Evolutionary conservation across 2,888 invertebrate genomes (phyloP).

Genomic region (Heteromyza rotundicornis): DNA sequence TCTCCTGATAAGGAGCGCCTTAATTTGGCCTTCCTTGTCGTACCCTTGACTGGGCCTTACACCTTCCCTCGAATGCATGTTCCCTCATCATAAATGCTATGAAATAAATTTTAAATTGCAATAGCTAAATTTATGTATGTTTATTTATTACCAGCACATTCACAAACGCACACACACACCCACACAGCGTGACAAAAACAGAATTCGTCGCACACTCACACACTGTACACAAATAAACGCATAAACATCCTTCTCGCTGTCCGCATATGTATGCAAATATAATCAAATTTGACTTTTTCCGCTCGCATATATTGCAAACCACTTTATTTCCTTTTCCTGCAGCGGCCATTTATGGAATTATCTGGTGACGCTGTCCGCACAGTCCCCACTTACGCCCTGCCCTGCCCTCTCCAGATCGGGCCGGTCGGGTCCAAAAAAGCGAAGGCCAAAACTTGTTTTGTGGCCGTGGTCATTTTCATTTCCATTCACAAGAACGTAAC

Average conservation of each 20-base stretch:
- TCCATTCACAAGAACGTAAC: slow-evolving; percentile 5
- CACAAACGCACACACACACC: slow-evolving; percentile 7
- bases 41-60: too few relatives aligned
- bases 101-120: slow-evolving; percentile 23
- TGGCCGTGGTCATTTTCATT: slow-evolving; percentile 12
- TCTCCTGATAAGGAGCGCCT: too few relatives aligned
- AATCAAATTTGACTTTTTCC: slow-evolving; percentile 15
- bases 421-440: background rate
- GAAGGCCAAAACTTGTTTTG: slow-evolving; percentile 10
- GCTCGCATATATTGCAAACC: slow-evolving; percentile 13
- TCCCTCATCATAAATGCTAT: too few relatives aligned
- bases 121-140: slow-evolving; percentile 22
- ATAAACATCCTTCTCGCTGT: background rate
- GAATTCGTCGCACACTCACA: background rate
- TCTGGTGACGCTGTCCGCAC: slow-evolving; percentile 11
- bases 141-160: slow-evolving; percentile 20
- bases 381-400: background rate
- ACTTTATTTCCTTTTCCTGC: slow-evolving; percentile 18
- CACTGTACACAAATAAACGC: background rate
- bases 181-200: background rate
- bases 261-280: background rate
- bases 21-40: too few relatives aligned
- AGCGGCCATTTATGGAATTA: slow-evolving; percentile 13
- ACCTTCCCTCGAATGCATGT: too few relatives aligned
- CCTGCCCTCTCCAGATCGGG: background rate